Evolutionary conservation across 92 coral and sea anemone genomes (phyloP), one percentile per base, ranked within the genome.

Genomic region (Ricordea florida): DNA sequence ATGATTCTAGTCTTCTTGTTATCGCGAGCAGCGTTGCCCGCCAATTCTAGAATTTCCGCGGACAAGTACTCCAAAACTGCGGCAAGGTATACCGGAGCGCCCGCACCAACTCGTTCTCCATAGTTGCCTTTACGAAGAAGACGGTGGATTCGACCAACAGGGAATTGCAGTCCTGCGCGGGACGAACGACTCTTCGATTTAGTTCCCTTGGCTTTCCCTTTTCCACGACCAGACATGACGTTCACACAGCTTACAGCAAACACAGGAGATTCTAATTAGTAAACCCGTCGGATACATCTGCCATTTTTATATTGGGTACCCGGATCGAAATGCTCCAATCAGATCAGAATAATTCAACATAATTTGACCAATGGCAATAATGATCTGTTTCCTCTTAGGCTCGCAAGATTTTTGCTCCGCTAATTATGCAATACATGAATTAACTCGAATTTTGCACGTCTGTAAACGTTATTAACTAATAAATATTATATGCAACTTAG

Each of bases 11-110:
- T 62, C 7, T 89, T 89, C 76, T 89, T 89, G 90, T 89, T 89
- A 78, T 84, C 93, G 10, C 90, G 86, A 1, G 93, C 93, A 9
- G 93, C 94, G 29, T 89, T 89, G 24, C 94, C 94, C 66, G 94
- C 94, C 62, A 89, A 76, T 57, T 89, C 94, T 17, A 89, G 72
- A 55, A 89, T 85, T 53, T 89, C 94, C 28, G 94, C 94, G 23
- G 91, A 85, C 81, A 89, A 68, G 55, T 89, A 89, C 21, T 89
- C 93, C 10, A 89, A 77, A 8, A 89, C 93, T 4, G 93, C 94
- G 2, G 94, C 94, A 28, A 89, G 60, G 60, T 89, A 89, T 8
- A 89, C 94, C n/a, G 94, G 90, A 15, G 94, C 90, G 2, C 90
- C 90, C 6, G 90, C 94, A 18, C 94, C 90, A 38, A 89, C 88